These are phyloP conservation scores for Gallinago media DNA, from an alignment of 2,113 vertebrate species.

Conservation along the genomic window DNA sequence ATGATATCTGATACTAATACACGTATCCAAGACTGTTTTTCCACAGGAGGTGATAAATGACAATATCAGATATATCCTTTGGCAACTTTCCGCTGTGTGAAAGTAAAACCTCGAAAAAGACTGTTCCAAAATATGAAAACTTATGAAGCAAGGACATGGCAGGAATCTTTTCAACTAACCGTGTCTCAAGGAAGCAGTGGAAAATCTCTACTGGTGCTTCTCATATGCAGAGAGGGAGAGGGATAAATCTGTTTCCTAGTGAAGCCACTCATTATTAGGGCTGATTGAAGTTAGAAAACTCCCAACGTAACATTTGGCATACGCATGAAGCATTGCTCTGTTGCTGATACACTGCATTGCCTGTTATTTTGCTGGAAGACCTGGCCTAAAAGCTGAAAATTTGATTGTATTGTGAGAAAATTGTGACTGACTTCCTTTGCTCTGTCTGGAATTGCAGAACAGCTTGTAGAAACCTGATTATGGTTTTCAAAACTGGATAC, in stretches of 20 bases:
- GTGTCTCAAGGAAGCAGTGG: background rate
- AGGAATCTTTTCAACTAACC: background rate
- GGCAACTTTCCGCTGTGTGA: background rate
- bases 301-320: background rate
- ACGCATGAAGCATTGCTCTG: rapidly evolving
- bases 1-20: background rate
- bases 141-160: background rate
- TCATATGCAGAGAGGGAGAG: background rate
- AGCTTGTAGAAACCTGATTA: background rate
- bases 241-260: background rate
- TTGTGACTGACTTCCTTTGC: background rate
- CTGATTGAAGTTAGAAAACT: background rate
- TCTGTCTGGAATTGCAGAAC: background rate
- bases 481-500: background rate
- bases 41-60: constrained; percentile 42
- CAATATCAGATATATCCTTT: background rate
- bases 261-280: background rate
- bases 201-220: background rate
- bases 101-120: background rate
- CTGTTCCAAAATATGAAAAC: background rate
- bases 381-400: background rate
- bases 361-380: background rate
- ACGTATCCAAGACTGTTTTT: background rate
- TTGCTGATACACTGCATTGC: background rate
- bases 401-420: background rate